Evolutionary conservation across 2,797 vertebrate species (phyloP).

Genomic region (Pampus argenteus): DNA sequence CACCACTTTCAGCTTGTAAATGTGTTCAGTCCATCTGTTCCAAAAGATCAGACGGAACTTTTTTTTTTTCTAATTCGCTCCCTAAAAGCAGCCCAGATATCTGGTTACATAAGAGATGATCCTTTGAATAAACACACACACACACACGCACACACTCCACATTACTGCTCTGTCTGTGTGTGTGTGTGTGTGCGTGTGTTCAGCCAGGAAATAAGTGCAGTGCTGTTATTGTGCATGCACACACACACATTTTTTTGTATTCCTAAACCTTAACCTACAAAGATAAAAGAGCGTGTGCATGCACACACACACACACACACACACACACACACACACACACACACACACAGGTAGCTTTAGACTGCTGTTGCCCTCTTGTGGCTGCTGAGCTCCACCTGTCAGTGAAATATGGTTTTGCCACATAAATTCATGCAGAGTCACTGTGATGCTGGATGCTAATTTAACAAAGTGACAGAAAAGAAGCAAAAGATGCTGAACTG

Average conservation of each 20-base stretch:
- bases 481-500: neutral
- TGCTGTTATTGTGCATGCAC: neutral
- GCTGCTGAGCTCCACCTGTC: neutral
- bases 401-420: neutral
- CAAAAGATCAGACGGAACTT: constrained; percentile 45
- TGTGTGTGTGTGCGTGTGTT: neutral
- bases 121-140: constrained; percentile 35
- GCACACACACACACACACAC: neutral
- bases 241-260: neutral
- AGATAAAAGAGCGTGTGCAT: neutral
- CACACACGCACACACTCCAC: neutral
- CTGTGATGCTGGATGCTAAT: neutral
- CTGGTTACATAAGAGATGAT: constrained; percentile 66
- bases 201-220: neutral
- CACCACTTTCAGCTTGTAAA: constrained; percentile 38
- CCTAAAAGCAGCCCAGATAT: constrained; percentile 60
- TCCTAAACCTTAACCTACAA: neutral
- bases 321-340: neutral
- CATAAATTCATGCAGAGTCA: neutral
- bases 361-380: constrained; percentile 43
- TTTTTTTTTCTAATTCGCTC: constrained; percentile 29
- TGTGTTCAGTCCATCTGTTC: constrained; percentile 64
- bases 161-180: neutral
- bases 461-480: neutral
- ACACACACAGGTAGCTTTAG: neutral